A percentile compares a stretch with the other conserved stretches of the same genome.
Evolutionary conservation across 1,140 invertebrate genomes (phyloP).

Genomic region (Chrysoperla carnea): DNA sequence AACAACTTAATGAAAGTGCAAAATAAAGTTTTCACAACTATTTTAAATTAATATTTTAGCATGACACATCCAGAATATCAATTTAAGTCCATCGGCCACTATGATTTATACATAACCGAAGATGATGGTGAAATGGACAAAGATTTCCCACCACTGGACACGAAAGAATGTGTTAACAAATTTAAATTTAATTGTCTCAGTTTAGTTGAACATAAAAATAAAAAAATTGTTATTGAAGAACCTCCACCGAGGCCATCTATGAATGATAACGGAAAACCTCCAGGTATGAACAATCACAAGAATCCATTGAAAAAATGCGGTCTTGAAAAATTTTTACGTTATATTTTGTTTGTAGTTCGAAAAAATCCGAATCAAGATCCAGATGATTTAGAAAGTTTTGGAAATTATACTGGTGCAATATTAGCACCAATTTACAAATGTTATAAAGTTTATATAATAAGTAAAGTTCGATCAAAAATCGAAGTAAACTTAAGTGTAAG

Average conservation of each 20-base stretch:
- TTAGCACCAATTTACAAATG: constrained; percentile 72
- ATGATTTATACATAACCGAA: constrained; percentile 83
- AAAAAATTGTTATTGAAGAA: constrained; percentile 8
- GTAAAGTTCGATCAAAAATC: constrained; percentile 61
- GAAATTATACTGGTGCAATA: constrained; percentile 51
- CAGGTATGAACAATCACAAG: too few relatives aligned
- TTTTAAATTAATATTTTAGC: constrained; percentile 19
- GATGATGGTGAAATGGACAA: constrained; percentile 92
- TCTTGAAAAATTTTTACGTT: too few relatives aligned
- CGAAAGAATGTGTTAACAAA: constrained; percentile 72
- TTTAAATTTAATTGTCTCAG: constrained; percentile 83
- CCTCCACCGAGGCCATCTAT: not conserved
- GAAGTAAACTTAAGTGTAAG: constrained; percentile 76
- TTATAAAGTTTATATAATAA: constrained; percentile 60
- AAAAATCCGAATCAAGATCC: constrained; percentile 12
- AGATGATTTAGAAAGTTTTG: constrained; percentile 37
- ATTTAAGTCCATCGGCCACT: constrained; percentile 41
- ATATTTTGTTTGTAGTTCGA: too few relatives aligned
- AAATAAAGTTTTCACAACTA: too few relatives aligned
- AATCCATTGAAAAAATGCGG: too few relatives aligned
- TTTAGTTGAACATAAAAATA: constrained; percentile 45
- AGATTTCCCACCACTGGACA: constrained; percentile 83
- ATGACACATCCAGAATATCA: constrained; percentile 36
- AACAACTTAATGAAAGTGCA: too few relatives aligned
- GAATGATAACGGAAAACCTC: too few relatives aligned